Conservation (phyloP, 1,140 invertebrate species). For the Drosophila aff. region DNA sequence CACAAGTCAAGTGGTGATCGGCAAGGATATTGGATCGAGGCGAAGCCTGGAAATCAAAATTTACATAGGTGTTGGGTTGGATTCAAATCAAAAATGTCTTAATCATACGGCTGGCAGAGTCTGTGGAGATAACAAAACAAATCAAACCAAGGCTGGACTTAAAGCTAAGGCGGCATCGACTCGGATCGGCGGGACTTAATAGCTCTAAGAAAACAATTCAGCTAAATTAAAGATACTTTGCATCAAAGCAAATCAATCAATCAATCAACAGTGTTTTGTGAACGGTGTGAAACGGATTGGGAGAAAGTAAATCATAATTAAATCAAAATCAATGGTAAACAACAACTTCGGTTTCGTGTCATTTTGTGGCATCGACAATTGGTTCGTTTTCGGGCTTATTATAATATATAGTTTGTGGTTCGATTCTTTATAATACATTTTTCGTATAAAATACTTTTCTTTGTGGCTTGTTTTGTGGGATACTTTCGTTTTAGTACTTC, state of each 20-base stretch:
- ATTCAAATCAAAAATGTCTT: conserved; percentile 40
- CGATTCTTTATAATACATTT: conserved; percentile 68
- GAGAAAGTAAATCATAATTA: conserved; percentile 48
- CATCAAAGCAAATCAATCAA: conserved; percentile 54
- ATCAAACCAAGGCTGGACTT: conserved; percentile 69
- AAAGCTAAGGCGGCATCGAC: conserved; percentile 65
- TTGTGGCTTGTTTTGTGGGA: conserved; percentile 24
- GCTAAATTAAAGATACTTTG: conserved; percentile 53
- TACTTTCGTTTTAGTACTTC: conserved; percentile 71
- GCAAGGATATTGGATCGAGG: conserved; percentile 52
- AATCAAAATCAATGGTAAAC: conserved; percentile 66
- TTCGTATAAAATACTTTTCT: conserved; percentile 34
- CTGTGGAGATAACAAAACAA: conserved; percentile 53
- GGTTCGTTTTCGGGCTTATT: conserved; percentile 57
- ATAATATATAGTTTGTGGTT: conserved; percentile 30
- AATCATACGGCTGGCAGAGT: conserved; percentile 50
- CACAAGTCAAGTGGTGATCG: conserved; percentile 52
- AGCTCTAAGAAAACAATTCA: conserved; percentile 54
- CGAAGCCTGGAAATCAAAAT: conserved; percentile 45
- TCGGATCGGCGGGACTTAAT: conserved; percentile 46
- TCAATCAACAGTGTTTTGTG: conserved; percentile 45
- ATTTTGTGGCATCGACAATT: conserved; percentile 57
- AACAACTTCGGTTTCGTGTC: conserved; percentile 67
- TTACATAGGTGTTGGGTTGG: conserved; percentile 16
- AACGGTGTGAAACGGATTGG: conserved; percentile 48